Evolutionary conservation across 2,797 vertebrate species (phyloP).

Genomic region (Sebastiscus albofasciatus): DNA sequence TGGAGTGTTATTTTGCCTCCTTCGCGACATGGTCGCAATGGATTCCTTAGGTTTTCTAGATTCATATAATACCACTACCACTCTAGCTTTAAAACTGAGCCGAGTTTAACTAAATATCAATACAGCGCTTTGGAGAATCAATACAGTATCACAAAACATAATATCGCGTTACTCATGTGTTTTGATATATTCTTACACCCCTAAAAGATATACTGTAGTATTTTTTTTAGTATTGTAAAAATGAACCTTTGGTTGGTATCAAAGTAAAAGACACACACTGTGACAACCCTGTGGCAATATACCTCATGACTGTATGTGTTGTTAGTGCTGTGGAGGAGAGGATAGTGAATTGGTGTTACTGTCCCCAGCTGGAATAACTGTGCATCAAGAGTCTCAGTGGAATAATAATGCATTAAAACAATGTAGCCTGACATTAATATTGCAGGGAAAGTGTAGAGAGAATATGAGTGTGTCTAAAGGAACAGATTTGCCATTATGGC

Average conservation of each 20-base stretch:
- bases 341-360: constrained; percentile 11
- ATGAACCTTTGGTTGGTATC: not conserved
- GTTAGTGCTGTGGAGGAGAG: constrained; percentile 8
- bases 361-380: constrained; percentile 12
- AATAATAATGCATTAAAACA: constrained; percentile 56
- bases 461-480: constrained; percentile 63
- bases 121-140: too few relatives aligned
- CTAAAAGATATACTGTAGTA: not conserved
- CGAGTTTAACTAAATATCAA: too few relatives aligned
- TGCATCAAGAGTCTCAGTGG: constrained; percentile 25
- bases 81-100: too few relatives aligned
- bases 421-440: constrained; percentile 34
- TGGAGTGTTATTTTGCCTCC: too few relatives aligned
- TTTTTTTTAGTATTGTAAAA: not conserved
- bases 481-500: constrained; percentile 72
- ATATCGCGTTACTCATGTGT: too few relatives aligned
- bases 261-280: not conserved
- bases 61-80: too few relatives aligned
- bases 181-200: too few relatives aligned
- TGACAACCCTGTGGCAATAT: not conserved
- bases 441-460: constrained; percentile 36
- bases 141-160: too few relatives aligned
- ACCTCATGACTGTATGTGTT: not conserved
- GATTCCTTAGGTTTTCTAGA: too few relatives aligned
- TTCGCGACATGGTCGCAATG: too few relatives aligned